phyloP scores from a whole-genome alignment of 2,797 vertebrate species.

The Cyprinodon diabolis region DNA sequence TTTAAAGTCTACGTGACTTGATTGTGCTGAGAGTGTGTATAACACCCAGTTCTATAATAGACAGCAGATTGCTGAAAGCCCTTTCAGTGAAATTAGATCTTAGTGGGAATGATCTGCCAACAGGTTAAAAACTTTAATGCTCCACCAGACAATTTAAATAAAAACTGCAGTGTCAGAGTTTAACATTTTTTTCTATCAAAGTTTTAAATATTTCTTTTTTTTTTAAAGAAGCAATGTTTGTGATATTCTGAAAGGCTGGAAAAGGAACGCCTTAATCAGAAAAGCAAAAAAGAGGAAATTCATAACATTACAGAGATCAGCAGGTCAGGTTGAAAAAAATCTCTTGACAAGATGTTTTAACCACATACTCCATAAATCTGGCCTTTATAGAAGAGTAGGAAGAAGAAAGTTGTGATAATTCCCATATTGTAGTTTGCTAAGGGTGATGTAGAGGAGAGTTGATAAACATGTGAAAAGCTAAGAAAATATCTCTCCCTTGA shows the following conservation, averaged over 20 bases:
- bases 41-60: slow-evolving; percentile 21
- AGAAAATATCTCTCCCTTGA: neutral
- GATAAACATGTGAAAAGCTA: neutral
- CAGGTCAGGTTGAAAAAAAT: neutral
- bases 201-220: no score
- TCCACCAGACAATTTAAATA: neutral
- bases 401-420: neutral
- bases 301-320: neutral
- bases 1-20: slow-evolving; percentile 28
- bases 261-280: neutral
- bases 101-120: slow-evolving; percentile 9
- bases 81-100: slow-evolving; percentile 20
- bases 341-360: neutral
- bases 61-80: slow-evolving; percentile 15
- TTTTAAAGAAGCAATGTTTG: neutral
- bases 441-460: neutral
- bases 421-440: neutral
- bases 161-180: neutral
- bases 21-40: slow-evolving; percentile 9
- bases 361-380: neutral
- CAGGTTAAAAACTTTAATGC: neutral
- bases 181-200: neutral
- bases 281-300: neutral
- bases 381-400: neutral
- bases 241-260: neutral